Evolutionary conservation across 1,140 invertebrate species (phyloP), one percentile per base, ranked within the genome.

Genomic region (Nilaparvata lugens): DNA sequence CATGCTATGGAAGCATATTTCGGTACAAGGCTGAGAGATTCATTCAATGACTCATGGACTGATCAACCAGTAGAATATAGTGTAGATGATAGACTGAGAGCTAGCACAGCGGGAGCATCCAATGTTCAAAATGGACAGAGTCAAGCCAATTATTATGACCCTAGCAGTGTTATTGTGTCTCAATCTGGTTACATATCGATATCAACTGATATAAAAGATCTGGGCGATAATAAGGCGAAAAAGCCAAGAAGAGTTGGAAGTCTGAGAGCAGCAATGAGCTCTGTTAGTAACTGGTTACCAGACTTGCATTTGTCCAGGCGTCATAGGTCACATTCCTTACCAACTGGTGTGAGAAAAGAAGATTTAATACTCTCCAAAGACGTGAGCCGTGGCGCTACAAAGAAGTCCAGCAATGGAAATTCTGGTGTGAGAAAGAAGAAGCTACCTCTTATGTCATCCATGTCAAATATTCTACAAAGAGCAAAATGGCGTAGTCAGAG

Each of bases 111-210:
- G 59, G 70, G 74, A 73, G 66, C 64, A 79, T 65, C 52, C 68
- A 70, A 65, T 35, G 31, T 11, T 7, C 25, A 28, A 7, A 28
- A 75, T 58, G 69, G 69, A 42, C 72, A 72, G 45, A 19, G 68
- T 52, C 24, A 53, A 61, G 72, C 3, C 66, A 70, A 53, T 21
- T 78, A 74, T 60, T 81, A 78, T 58, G 77, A 81, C 54, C 66
- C 79, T 2, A 73, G 75, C 13, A 81, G 79, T 53, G 79, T 88
- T 4, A 82, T 88, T 61, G 86, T 89, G n/a, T 87, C 87, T 0
- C 85, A 89, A 68, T 86, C 86, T 4, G 88, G 88, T n/a, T 90
- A 89, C 68, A 81, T 90, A 54, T 87, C 85, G 19, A 89, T 89
- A 63, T 79, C 85, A 2, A 76, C 81, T 18, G 83, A 87, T 68